phyloP scores from a whole-genome alignment of 2,113 vertebrate species.

The Centrocercus urophasianus region DNA sequence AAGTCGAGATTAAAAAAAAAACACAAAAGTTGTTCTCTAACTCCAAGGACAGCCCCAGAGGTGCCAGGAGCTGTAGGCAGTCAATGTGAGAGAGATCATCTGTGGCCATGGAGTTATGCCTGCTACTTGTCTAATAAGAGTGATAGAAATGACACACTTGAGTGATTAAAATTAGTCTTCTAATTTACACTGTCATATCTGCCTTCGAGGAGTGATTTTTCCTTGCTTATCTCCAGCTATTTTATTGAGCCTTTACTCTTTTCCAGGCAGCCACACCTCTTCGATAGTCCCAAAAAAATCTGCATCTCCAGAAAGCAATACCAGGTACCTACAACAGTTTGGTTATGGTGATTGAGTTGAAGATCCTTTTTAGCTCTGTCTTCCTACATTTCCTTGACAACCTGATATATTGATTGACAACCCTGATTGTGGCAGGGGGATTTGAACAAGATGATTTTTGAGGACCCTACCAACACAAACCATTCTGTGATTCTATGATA shows the following conservation, averaged over 20 bases:
- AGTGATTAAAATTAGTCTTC: slow-evolving; percentile 14
- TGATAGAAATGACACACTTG: neutral
- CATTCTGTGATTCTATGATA: neutral
- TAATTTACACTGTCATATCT: slow-evolving; percentile 12
- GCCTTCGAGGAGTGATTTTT: neutral
- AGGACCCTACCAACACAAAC: no score
- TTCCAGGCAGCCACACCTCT: neutral
- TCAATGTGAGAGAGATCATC: neutral
- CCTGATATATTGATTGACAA: no score
- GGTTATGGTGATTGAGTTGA: neutral
- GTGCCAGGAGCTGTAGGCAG: neutral
- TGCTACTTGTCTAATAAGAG: slow-evolving; percentile 19
- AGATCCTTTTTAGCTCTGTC: neutral
- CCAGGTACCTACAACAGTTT: neutral
- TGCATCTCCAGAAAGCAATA: neutral
- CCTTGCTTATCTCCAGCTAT: neutral
- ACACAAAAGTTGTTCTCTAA: neutral
- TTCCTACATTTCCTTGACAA: neutral
- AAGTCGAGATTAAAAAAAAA: neutral
- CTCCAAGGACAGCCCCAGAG: neutral
- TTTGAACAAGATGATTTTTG: no score
- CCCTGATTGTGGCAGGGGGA: no score
- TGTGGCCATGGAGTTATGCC: neutral
- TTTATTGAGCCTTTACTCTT: neutral
- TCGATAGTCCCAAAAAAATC: neutral